phyloP scores from a whole-genome alignment of 2,113 vertebrate species.

The Strix aluco region DNA sequence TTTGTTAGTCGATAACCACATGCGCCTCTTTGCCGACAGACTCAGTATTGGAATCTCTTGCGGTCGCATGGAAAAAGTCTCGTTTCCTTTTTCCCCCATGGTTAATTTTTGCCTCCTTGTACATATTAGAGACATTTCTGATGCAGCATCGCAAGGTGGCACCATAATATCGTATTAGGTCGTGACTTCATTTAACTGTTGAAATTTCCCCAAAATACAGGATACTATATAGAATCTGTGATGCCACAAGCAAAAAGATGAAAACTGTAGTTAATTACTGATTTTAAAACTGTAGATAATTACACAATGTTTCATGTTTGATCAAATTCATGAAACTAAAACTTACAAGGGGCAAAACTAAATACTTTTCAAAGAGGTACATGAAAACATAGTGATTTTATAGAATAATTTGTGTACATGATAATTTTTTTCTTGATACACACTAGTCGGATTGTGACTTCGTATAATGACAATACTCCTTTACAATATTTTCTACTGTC shows the following conservation, averaged over 20 bases:
- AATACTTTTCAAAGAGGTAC: neutral
- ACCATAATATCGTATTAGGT: neutral
- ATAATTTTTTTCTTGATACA: neutral
- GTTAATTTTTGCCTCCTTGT: neutral
- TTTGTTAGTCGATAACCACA: neutral
- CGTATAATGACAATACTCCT: neutral
- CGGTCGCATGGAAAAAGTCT: neutral
- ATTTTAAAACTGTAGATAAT: neutral
- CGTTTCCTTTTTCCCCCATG: neutral
- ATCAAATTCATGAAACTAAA: neutral
- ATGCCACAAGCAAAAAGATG: neutral
- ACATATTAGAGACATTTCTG: neutral
- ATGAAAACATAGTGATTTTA: neutral
- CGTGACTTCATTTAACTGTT: neutral
- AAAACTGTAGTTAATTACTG: neutral
- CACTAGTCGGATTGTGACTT: neutral
- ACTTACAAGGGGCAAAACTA: neutral
- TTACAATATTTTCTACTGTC: neutral
- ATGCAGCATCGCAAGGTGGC: conserved; percentile 2
- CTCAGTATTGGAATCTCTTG: neutral
- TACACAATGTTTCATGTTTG: neutral
- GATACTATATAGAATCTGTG: neutral
- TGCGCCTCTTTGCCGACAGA: neutral
- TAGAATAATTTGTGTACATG: neutral
- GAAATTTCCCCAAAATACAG: neutral